These are phyloP conservation scores for Megalonaias nervosa DNA, from an alignment of 1,140 invertebrate genomes.

Conservation along the genomic window DNA sequence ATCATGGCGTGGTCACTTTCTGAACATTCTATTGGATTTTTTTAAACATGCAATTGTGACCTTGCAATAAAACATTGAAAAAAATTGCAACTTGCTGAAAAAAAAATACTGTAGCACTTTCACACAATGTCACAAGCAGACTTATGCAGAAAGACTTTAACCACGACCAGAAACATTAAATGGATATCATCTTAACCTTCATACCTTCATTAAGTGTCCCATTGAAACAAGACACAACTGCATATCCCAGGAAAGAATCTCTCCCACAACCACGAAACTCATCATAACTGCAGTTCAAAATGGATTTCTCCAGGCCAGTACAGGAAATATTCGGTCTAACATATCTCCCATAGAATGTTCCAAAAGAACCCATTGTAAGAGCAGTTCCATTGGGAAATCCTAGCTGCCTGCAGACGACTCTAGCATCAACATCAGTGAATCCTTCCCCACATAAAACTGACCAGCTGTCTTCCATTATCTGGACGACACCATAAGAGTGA, in stretches of 20 bases:
- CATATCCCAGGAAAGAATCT: conserved; percentile 51
- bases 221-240: conserved; percentile 58
- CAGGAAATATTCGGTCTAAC: conserved; percentile 49
- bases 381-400: conserved; percentile 53
- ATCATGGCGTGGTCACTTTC: too few species aligned
- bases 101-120: too few species aligned
- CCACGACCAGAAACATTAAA: too few species aligned
- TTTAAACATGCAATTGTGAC: too few species aligned
- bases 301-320: conserved; percentile 47
- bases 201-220: conserved; percentile 47
- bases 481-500: conserved; percentile 53
- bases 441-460: conserved; percentile 51
- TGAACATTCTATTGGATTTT: too few species aligned
- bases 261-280: conserved; percentile 41
- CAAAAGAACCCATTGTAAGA: conserved; percentile 51
- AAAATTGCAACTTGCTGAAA: too few species aligned
- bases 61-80: too few species aligned
- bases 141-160: too few species aligned
- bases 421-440: conserved; percentile 48
- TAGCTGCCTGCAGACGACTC: conserved; percentile 48
- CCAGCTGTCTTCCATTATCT: conserved; percentile 50
- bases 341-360: conserved; percentile 46
- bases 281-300: conserved; percentile 48
- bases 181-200: not conserved
- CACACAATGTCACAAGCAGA: too few species aligned